These are phyloP conservation scores for Orthosia gracilis DNA, from an alignment of 2,888 invertebrate genomes.

Conservation along the genomic window DNA sequence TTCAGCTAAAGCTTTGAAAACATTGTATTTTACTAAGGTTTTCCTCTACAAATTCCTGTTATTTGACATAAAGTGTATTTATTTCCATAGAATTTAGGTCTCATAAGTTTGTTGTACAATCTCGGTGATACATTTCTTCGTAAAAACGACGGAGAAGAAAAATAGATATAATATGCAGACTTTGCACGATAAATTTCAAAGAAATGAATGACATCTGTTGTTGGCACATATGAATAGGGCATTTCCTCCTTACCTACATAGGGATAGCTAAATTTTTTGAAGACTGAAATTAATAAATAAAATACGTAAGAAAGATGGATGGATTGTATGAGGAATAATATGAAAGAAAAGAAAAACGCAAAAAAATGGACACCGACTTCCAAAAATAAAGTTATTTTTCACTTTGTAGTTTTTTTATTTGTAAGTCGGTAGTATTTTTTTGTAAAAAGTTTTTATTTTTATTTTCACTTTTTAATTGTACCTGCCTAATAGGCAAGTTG, in stretches of 20 bases:
- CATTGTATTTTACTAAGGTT: conserved; percentile 12
- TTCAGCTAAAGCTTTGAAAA: conserved; percentile 19
- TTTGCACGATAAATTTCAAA: background rate
- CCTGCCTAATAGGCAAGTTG: no score
- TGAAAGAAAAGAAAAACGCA: no score
- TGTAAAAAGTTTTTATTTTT: no score
- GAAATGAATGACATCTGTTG: conserved; percentile 16
- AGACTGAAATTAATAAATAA: background rate
- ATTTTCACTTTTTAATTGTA: no score
- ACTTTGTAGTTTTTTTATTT: no score
- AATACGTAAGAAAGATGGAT: background rate
- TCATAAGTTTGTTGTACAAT: conserved; percentile 17
- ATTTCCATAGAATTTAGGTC: background rate
- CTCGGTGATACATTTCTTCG: conserved; percentile 18
- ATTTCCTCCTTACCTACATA: conserved; percentile 20
- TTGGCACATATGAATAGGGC: background rate
- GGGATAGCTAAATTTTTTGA: background rate
- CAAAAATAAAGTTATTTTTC: no score
- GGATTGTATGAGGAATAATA: background rate
- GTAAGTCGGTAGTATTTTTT: no score
- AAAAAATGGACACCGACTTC: no score
- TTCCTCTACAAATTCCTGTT: conserved; percentile 51
- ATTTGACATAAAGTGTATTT: conserved; percentile 19
- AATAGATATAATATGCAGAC: background rate
- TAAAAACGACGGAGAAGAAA: conserved; percentile 9